Evolutionary conservation across 2,797 vertebrate species (phyloP), one percentile per base, ranked within the genome.

Genomic region (Danio jaintianensis): DNA sequence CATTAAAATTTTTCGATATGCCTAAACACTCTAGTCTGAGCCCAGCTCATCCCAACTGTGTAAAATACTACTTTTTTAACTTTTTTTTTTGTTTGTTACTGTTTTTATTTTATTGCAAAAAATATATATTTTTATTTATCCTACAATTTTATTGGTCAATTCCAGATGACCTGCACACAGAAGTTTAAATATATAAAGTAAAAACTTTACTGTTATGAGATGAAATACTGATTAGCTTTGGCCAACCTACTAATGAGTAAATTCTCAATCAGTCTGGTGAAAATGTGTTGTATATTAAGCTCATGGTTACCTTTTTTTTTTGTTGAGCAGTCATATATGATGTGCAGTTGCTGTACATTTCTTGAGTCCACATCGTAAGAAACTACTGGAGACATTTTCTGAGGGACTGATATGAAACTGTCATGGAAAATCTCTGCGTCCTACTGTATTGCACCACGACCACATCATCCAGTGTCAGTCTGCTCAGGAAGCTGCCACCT

Each of bases 51-150:
- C 58, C 45, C 38, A 72, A 22, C 7, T 22, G 22, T 18, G 16
- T 29, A 29, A 29, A 29, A 29, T 29, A 29, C 78, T 66, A 5
- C 53, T 75, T 71, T 68, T 74, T n/a, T n/a, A n/a, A n/a, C n/a
- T n/a, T n/a, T n/a, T n/a, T n/a, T n/a, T n/a, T n/a, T n/a, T 20
- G 45, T 56, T 42, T 82, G 79, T 71, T 75, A 74, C 22, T 71
- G 12, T 50, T 73, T 77, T 40, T 48, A n/a, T 82, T 53, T 83
- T 48, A 29, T 81, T 78, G 64, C 52, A 81, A 50, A 18, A 69
- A 29, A 43, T n/a, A n/a, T n/a, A 52, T 7, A 72, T 79, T 70
- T 48, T 84, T 82, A 85, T 87, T 82, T 82, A 82, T 85, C 74
- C 68, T 78, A 67, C 18, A 67, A 78, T 36, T 5, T 62, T 78